Base-by-base conservation (phyloP, 2,888 invertebrate genomes). In the Zootermopsis nevadensis region DNA sequence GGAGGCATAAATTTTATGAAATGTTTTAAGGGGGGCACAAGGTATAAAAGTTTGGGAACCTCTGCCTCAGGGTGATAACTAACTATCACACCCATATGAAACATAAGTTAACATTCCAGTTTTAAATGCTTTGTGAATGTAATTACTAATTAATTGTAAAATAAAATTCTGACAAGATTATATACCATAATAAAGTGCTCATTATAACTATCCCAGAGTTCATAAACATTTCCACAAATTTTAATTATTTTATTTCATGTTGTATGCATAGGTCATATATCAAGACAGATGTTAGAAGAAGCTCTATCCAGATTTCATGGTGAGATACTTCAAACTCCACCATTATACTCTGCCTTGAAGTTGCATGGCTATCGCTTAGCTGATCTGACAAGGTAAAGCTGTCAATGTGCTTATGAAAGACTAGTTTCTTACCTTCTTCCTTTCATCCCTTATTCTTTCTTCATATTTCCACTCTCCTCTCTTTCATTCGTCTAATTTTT, bases 311-410 rank as follows among this genome's bases (percentile, higher is more conserved):
- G 81, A n/a, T 87, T 86, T 81, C 84, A 86, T 33, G 87, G 87
- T 6, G 84, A 86, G 76, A 86, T 86, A 55, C 84, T 84, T 83
- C 87, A 87, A 77, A 85, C 86, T 31, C 86, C 87, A n/a, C 87
- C 87, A 7, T 76, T 86, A 15, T 87, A 87, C 67, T 87, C 87
- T 7, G 86, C 87, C 0, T 76, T 86, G 35, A 87, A 87, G 84
- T 77, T 84, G n/a, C 60, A 84, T 33, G 86, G 86, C 2, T 83
- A 83, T 27, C 83, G 87, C 77, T 84, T 86, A 84, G 85, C 87
- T 8, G 87, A 87, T 83, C 83, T 86, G 27, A 85, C 85, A 15
- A 85, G 86, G 87, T 87, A 85, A 55, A 48, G 2, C 7, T 60
- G 10, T 27, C n/a, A n/a, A 27, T 15, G n/a, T 60, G 60, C 48